Evolutionary conservation across 1,140 invertebrate genomes (phyloP), one percentile per base, ranked within the genome.

Genomic region (Scaptomyza graminum): DNA sequence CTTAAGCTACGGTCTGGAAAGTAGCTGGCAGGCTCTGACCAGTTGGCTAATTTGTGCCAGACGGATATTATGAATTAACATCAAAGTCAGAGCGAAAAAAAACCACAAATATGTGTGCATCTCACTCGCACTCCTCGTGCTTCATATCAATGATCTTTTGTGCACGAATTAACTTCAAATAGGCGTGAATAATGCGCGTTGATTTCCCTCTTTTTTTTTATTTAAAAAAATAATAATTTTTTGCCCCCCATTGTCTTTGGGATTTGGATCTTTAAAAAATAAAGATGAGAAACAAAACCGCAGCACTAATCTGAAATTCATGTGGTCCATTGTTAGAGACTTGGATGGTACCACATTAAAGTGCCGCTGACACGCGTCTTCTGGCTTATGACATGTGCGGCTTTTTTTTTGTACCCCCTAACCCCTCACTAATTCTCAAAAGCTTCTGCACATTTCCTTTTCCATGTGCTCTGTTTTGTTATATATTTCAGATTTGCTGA

Each of bases 321-420:
- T 83, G 65, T 70, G 56, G 15, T 44, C 31, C 22, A 67, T 72
- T 72, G 63, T 73, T 68, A 66, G 56, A 70, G 31, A 47, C 67
- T 18, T 41, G 41, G 13, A 28, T 66, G 55, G 11, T 15, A 51
- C 81, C 69, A 85, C 81, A 81, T 85, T 77, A 85, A 85, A 85
- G 81, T 78, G 81, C 81, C 82, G 81, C 74, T 66, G 80, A 83
- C 82, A 78, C 81, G 72, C 81, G 68, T 77, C 81, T 68, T 64
- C 75, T 65, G 60, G 47, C 49, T 84, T 81, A 84, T 84, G 81
- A 84, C 81, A 85, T 85, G 77, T 84, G 81, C 57, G 65, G 57
- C 75, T 60, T 74, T 34, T 55, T 22, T 28, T 25, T 12, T 3
- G 3, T 39, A 5, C 4, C 51, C 15, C 51, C 4, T 18, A 4